Conservation (phyloP, 2,888 invertebrate species). For the Hesperia comma region DNA sequence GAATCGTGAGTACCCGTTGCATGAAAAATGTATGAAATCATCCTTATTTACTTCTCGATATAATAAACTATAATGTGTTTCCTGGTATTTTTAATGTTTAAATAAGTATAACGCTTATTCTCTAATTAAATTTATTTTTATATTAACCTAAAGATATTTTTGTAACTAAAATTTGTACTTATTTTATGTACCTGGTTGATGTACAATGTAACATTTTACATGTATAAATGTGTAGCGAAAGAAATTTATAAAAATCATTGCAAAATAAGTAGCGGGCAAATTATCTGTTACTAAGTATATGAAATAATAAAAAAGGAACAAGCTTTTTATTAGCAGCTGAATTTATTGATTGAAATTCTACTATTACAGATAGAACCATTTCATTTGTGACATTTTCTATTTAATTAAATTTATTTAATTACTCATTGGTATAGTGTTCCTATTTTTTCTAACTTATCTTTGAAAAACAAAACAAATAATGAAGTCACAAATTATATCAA, state of each 20-base stretch:
- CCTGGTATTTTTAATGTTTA: conserved; percentile 3
- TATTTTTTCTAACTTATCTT: not conserved
- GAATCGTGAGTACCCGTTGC: too few relatives aligned
- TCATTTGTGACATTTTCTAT: too few relatives aligned
- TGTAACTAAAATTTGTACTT: conserved; percentile 28
- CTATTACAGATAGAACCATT: too few relatives aligned
- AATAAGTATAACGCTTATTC: conserved; percentile 5
- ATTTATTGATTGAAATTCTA: too few relatives aligned
- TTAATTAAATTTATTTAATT: not conserved
- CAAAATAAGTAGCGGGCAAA: not conserved
- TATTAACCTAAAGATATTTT: conserved; percentile 24
- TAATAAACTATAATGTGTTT: not conserved
- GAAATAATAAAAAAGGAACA: too few relatives aligned
- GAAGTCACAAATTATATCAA: not conserved
- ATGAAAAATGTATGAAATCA: not conserved
- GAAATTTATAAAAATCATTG: conserved; percentile 1
- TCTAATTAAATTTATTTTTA: conserved; percentile 22
- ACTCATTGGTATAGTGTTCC: conserved; percentile 2
- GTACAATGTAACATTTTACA: conserved; percentile 18
- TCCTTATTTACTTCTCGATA: not conserved
- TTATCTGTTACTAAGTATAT: too few relatives aligned
- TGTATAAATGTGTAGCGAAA: conserved; percentile 21
- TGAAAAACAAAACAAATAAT: not conserved
- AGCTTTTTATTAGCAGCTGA: too few relatives aligned
- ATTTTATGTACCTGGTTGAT: conserved; percentile 29